Base-by-base conservation (phyloP, 2,797 vertebrate species). In the Enteromius paludinosus region DNA sequence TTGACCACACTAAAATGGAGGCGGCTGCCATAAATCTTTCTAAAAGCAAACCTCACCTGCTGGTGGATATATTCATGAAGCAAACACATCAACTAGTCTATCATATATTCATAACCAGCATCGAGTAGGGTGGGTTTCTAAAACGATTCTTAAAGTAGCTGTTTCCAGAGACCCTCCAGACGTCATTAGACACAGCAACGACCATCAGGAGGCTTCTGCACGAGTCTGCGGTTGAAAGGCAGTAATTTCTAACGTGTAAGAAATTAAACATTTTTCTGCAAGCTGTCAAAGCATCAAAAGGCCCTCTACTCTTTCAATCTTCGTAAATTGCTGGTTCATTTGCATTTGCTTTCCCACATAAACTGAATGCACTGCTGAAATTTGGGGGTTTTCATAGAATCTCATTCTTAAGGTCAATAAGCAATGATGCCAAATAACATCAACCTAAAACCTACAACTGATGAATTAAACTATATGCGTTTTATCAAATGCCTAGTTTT, bases 251-350 rank as follows among this genome's bases (percentile, higher is more conserved):
- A 65, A 82, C 23, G 33, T 66, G 28, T 49, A 49, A 56, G 71
- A 82, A 82, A 82, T 82, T 65, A 43, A 82, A 74, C 2, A 52
- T n/a, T 41, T 54, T 49, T 33, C 33, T 81, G n/a, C 59, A 74
- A 54, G 62, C 71, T 45, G 47, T 75, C 33, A 82, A 79, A 56
- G 62, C 62, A 69, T 82, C 64, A 69, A 75, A 82, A 56, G 47
- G 35, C 61, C 43, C 8, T 81, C 71, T n/a, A 76, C 25, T 45
- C 64, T 68, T 82, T 82, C 38, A 76, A 33, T 47, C 61, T 17
- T 59, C 3, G 49, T 59, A 7, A 59, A 59, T 76, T 69, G 49
- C 47, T 12, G 38, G 23, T 25, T 68, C 10, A 82, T 76, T 76
- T 82, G 47, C 61, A 82, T 69, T 76, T 59, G 28, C 25, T 66